Base-by-base conservation (phyloP, 2,113 vertebrate species). In the Hyla sarda region DNA sequence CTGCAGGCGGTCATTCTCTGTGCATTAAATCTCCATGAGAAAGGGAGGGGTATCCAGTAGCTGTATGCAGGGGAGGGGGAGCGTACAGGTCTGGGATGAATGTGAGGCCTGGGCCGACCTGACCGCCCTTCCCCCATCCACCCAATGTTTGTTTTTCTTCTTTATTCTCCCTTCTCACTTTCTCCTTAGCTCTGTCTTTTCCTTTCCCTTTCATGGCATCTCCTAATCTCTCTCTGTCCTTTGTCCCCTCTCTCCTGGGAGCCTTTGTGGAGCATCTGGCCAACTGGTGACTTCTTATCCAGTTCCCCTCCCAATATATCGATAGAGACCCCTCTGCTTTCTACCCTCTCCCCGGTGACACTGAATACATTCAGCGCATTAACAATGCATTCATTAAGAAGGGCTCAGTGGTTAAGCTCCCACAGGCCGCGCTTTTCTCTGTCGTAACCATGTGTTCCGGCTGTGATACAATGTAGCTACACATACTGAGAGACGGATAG, bases 1-100 rank as follows among this genome's bases (percentile, higher is more conserved):
- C 77, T 86, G 83, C 87, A 86, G 87, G 79, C 30, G 73, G 73
- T 71, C 34, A 78, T 37, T 45, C 54, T 62, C 62, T 56, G 65
- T 50, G 21, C 83, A 78, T 62, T 45, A 65, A 69, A 86, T 88
- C 67, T 73, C 79, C 87, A 88, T 88, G 41, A 88, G 48, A 88
- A 86, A 34, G 56, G 54, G 65, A 47, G 75, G 56, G 71, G 54
- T 54, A 16, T 69, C 5, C 3, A 30, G 60, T 10, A 48, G 45
- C 48, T 60, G 87, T 77, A 82, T 62, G 25, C 47, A 45, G 23
- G 54, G 67, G 12, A 19, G 77, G 34, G 78, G 0, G 13, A 0
- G 5, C 11, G 58, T 60, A 56, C n/a, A 13, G 41, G n/a, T n/a
- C n/a, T n/a, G n/a, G 71, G 52, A 74, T 54, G 73, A 60, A 85